These are phyloP conservation scores for Rhyacophila evoluta DNA, from an alignment of 2,888 invertebrate species.

Conservation along the genomic window DNA sequence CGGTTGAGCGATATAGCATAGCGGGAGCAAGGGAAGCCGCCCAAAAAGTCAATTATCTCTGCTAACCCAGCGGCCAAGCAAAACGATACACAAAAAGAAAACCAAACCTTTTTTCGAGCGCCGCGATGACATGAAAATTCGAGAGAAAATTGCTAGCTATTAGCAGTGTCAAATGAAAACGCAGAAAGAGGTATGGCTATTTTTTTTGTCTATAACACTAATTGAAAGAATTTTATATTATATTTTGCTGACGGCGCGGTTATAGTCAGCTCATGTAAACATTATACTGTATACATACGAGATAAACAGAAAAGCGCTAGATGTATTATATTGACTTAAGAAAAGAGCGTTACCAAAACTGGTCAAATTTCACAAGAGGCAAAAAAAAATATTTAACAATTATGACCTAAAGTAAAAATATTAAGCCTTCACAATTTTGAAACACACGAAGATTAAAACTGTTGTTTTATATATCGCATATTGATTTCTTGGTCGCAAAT, in stretches of 20 bases:
- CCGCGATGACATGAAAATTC: constrained; percentile 23
- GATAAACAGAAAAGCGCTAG: too few species aligned
- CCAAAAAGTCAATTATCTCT: constrained; percentile 38
- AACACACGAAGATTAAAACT: too few species aligned
- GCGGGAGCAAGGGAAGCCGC: constrained; percentile 1
- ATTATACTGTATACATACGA: not conserved
- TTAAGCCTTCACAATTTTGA: too few species aligned
- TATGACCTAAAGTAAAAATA: too few species aligned
- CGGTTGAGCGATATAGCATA: constrained; percentile 7
- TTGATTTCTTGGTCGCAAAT: too few species aligned
- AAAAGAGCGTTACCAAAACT: too few species aligned
- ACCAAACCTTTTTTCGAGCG: constrained; percentile 2
- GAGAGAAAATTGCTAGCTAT: constrained; percentile 6
- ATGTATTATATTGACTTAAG: too few species aligned
- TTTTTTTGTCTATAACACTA: not conserved
- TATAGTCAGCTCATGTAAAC: not conserved
- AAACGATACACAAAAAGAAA: constrained; percentile 28
- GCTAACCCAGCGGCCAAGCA: constrained; percentile 25
- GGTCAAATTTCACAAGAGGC: too few species aligned
- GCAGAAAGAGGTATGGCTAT: not conserved
- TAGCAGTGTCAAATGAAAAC: constrained; percentile 13
- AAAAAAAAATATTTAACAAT: too few species aligned
- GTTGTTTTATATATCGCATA: too few species aligned
- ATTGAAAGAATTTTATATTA: not conserved
- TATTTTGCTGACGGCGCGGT: not conserved